Conservation (phyloP, 2,113 vertebrate species). For the Rhinopomastus cyanomelas region DNA sequence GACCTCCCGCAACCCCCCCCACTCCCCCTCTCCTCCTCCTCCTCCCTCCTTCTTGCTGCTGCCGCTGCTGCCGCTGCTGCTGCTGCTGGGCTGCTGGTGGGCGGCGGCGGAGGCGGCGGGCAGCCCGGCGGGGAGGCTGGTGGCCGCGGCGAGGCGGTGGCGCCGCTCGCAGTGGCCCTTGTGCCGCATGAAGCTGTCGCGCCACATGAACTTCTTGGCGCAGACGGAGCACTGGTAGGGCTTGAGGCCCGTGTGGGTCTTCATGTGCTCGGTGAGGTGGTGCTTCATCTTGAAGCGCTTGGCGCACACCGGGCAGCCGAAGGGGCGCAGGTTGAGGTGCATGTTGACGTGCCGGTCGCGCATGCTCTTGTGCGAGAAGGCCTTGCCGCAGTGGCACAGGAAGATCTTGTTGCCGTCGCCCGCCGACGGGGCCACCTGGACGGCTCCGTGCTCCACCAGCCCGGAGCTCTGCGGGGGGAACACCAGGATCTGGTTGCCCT, state of each 20-base stretch:
- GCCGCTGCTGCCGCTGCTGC: too few species aligned
- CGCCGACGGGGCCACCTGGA: conserved; percentile 6
- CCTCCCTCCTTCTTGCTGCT: too few species aligned
- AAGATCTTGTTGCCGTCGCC: conserved; percentile 83
- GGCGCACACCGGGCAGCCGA: conserved; percentile 89
- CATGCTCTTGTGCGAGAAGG: conserved; percentile 94
- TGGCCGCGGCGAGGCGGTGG: conserved; percentile 41
- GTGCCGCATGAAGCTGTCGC: conserved; percentile 93
- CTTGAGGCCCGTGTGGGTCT: conserved; percentile 92
- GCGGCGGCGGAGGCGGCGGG: conserved; percentile 54
- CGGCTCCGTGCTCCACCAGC: conserved; percentile 69
- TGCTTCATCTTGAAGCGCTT: conserved; percentile 98
- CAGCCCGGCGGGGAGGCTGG: neutral
- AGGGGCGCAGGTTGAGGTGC: conserved; percentile 93
- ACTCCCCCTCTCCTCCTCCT: too few species aligned
- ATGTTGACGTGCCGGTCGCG: conserved; percentile 92
- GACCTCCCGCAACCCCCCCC: too few species aligned
- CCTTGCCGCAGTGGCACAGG: conserved; percentile 93
- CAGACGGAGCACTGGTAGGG: conserved; percentile 88
- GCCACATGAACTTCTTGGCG: conserved; percentile 94
- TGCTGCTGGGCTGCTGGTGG: too few species aligned
- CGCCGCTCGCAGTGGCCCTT: conserved; percentile 88
- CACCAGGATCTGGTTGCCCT: conserved; percentile 84
- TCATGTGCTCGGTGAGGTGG: conserved; percentile 95
- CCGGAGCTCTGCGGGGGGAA: conserved; percentile 72